Conservation (phyloP, 2,113 vertebrate genomes). For the Empidonax traillii region DNA sequence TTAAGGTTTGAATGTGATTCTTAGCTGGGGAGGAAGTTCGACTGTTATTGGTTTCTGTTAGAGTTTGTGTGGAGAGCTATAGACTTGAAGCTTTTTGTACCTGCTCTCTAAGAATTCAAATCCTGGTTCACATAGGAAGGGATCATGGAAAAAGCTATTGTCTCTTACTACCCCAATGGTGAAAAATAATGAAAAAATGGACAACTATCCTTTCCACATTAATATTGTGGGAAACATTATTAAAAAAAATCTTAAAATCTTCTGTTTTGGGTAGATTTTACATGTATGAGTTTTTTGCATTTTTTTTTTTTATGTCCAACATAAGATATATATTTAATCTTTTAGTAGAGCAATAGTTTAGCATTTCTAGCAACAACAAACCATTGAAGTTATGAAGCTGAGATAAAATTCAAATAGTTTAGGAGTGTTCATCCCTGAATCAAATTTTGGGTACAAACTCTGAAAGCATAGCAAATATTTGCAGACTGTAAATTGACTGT, state of each 20-base stretch:
- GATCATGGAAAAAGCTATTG: neutral
- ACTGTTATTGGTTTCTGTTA: neutral
- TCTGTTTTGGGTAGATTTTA: neutral
- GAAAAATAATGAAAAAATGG: neutral
- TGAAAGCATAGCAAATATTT: neutral
- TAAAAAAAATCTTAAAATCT: neutral
- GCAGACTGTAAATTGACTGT: neutral
- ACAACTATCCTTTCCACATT: neutral
- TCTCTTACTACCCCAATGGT: neutral
- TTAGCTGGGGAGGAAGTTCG: accelerated
- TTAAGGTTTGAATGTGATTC: neutral
- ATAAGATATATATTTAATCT: neutral
- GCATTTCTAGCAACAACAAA: neutral
- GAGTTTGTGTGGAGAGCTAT: neutral
- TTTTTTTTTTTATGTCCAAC: neutral
- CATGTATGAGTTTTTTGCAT: neutral
- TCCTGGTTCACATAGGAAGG: neutral
- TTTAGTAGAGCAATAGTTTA: neutral
- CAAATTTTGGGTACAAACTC: neutral
- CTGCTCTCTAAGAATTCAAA: neutral
- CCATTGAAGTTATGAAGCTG: neutral
- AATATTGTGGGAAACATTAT: accelerated
- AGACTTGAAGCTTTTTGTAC: neutral
- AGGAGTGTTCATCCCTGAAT: neutral
- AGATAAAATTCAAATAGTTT: neutral